A percentile compares a stretch with the other conserved stretches of the same genome.
These are phyloP conservation scores for Mormoops blainvillei DNA, from an alignment of 2,113 vertebrate species.

Conservation along the genomic window DNA sequence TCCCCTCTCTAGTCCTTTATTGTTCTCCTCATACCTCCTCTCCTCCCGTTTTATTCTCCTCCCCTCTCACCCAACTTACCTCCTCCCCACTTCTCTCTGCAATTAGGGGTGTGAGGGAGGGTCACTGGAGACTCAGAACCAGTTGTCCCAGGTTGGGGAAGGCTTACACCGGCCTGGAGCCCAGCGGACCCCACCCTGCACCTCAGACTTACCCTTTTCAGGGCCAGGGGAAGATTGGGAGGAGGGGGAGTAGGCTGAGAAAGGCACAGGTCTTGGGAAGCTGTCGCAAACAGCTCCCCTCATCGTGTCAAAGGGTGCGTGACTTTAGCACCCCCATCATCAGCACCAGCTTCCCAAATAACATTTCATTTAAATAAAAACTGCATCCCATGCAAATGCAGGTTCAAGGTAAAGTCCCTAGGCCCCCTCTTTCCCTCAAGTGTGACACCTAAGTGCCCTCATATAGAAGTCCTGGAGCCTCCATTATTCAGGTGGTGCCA, in stretches of 20 bases:
- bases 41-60: background rate
- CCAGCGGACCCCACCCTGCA: background rate
- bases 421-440: background rate
- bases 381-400: background rate
- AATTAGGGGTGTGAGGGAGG: background rate
- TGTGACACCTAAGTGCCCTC: background rate
- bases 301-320: background rate
- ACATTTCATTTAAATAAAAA: constrained; percentile 10
- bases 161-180: background rate
- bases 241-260: background rate
- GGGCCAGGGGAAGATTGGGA: background rate
- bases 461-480: background rate
- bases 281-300: background rate
- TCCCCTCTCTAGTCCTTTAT: background rate
- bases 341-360: background rate
- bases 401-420: background rate
- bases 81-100: background rate
- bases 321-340: background rate
- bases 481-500: background rate
- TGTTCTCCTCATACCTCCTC: background rate
- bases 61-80: background rate
- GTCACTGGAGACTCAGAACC: background rate
- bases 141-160: background rate
- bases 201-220: background rate
- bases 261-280: background rate